A percentile compares a stretch with the other conserved stretches of the same genome.
These are phyloP conservation scores for Choloepus didactylus DNA, from an alignment of 2,797 vertebrate species.

Conservation along the genomic window DNA sequence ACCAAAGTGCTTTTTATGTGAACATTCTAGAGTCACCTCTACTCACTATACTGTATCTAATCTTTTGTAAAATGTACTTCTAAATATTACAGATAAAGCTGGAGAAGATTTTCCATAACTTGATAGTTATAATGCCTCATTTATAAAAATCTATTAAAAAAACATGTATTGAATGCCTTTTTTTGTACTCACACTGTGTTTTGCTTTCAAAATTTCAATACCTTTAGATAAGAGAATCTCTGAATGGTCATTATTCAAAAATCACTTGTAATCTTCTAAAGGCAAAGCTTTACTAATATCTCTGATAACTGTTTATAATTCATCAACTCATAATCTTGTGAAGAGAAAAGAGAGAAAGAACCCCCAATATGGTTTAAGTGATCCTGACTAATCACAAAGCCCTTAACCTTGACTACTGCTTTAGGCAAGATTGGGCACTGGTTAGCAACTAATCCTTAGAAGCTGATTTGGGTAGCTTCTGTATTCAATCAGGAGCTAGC, in stretches of 20 bases:
- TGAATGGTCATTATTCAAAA: constrained; percentile 58
- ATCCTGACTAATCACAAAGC: not conserved
- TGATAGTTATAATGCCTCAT: constrained; percentile 13
- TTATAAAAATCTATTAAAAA: constrained; percentile 62
- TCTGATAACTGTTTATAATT: not conserved
- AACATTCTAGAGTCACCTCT: not conserved
- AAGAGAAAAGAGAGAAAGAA: constrained; percentile 13
- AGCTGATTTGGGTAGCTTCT: not conserved
- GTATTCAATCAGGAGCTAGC: not conserved
- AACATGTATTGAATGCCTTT: constrained; percentile 54
- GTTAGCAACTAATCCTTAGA: not conserved
- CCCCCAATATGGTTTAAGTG: not conserved
- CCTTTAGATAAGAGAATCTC: constrained; percentile 28
- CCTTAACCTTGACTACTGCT: not conserved
- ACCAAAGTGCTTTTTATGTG: not conserved
- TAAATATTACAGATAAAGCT: constrained; percentile 57
- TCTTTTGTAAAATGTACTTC: constrained; percentile 44
- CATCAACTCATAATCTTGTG: not conserved
- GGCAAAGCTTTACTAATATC: not conserved
- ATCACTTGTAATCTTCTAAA: constrained; percentile 42
- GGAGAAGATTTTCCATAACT: not conserved
- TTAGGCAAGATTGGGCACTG: not conserved
- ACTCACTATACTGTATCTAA: not conserved
- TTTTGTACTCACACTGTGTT: not conserved
- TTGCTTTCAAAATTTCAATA: constrained; percentile 66